Base-by-base conservation (phyloP, 2,113 vertebrate genomes). In the Machaerirhynchus nigripectus region DNA sequence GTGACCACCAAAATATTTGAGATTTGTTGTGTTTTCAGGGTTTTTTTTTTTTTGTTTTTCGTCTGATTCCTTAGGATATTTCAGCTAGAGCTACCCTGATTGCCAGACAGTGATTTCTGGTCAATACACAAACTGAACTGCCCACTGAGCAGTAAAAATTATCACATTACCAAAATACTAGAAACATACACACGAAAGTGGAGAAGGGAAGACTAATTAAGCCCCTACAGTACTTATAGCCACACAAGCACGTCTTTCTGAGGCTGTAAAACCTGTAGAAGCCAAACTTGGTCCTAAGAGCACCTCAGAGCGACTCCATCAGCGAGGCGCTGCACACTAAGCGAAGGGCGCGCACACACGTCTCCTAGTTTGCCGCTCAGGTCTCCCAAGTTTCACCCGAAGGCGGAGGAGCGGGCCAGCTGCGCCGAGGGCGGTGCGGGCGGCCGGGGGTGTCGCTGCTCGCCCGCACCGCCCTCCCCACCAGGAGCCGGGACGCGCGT, bases 131-230 rank as follows among this genome's bases (percentile, higher is more conserved):
- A 70, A 65, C 0, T 0, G 13, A 95, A n/a, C 2, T 13, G 31
- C 24, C 47, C 6, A 7, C 13, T 10, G 11, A 87, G 37, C 20
- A 74, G 46, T 18, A 83, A 86, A 35, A 40, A 26, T 2, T 6
- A 37, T 3, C 49, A 7, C 37, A 6, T 35, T 37, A 60, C 11
- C 56, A 49, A 76, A 81, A 68, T 1, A 65, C 3, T 50, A 20
- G 5, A n/a, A 50, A 33, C 1, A 12, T 3, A 26, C 2, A 7
- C 3, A 10, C 2, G 5, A 10, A 59, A 75, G 15, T 0, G 1
- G 8, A 57, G 10, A 10, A 2, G 5, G 2, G 3, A 5, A 7
- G 28, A 31, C 7, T 49, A n/a, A 50, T 26, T 11, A 55, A 46
- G 18, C 13, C 10, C 37, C 33, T 19, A 11, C 13, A 35, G 31